Evolutionary conservation across 2,888 invertebrate genomes (phyloP).

Genomic region (Lottia gigantea): DNA sequence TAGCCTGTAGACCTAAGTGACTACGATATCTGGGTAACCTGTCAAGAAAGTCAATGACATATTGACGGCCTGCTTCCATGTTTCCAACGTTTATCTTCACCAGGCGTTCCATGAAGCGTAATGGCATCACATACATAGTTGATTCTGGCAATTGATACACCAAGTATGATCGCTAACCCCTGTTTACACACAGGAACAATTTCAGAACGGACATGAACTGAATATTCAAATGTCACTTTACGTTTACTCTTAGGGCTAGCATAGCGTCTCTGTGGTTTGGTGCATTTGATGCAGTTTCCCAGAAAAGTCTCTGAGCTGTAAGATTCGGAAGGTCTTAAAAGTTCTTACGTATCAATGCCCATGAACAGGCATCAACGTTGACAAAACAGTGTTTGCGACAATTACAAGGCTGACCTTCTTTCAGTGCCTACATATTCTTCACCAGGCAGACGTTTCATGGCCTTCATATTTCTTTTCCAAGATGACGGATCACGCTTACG

Average conservation of each 20-base stretch:
- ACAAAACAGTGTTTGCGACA: neutral
- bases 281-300: neutral
- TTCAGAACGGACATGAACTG: neutral
- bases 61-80: neutral
- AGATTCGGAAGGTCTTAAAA: neutral
- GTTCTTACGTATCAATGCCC: neutral
- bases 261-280: no score
- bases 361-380: neutral
- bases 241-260: no score
- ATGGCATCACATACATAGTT: conserved; percentile 1
- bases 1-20: no score
- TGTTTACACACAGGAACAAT: neutral
- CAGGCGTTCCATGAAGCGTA: neutral
- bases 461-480: neutral
- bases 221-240: neutral
- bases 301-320: conserved; percentile 2
- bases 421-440: conserved; percentile 1
- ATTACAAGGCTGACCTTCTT: conserved; percentile 1
- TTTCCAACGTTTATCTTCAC: conserved; percentile 2
- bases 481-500: neutral
- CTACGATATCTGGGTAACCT: neutral
- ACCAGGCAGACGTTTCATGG: neutral
- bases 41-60: neutral
- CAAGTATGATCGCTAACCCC: neutral
- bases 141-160: conserved; percentile 3